phyloP scores from a whole-genome alignment of 2,888 invertebrate genomes.

The Drosophila eohydei region DNA sequence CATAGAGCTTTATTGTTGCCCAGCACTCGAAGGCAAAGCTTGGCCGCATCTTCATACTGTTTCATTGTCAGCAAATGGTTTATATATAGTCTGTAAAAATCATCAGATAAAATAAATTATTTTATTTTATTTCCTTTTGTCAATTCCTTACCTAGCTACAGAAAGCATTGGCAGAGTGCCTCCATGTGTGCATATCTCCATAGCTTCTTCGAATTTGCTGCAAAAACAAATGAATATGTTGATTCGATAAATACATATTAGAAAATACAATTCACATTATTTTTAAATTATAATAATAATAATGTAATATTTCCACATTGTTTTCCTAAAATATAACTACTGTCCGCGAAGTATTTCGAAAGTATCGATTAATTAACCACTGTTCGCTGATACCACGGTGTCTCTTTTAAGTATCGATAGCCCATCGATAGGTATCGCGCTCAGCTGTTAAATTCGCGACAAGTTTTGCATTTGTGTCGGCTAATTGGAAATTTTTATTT shows the following conservation, averaged over 20 bases:
- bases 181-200: constrained; percentile 90
- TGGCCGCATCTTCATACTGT: constrained; percentile 93
- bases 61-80: constrained; percentile 90
- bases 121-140: neutral
- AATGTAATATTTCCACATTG: neutral
- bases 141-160: constrained; percentile 77
- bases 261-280: neutral
- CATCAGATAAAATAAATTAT: neutral
- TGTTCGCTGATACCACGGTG: neutral
- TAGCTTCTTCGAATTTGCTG: constrained; percentile 92
- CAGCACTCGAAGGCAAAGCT: constrained; percentile 93
- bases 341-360: neutral
- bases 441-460: constrained; percentile 27
- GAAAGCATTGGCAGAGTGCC: constrained; percentile 84
- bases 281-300: neutral
- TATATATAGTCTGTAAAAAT: constrained; percentile 88
- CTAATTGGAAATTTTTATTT: neutral
- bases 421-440: constrained; percentile 7
- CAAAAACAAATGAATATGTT: neutral
- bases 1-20: constrained; percentile 93
- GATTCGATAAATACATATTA: neutral
- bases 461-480: neutral
- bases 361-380: constrained; percentile 1
- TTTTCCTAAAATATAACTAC: neutral
- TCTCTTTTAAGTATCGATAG: constrained; percentile 14